These are phyloP conservation scores for Sycophaga agraensis DNA, from an alignment of 1,140 invertebrate genomes.

Conservation along the genomic window DNA sequence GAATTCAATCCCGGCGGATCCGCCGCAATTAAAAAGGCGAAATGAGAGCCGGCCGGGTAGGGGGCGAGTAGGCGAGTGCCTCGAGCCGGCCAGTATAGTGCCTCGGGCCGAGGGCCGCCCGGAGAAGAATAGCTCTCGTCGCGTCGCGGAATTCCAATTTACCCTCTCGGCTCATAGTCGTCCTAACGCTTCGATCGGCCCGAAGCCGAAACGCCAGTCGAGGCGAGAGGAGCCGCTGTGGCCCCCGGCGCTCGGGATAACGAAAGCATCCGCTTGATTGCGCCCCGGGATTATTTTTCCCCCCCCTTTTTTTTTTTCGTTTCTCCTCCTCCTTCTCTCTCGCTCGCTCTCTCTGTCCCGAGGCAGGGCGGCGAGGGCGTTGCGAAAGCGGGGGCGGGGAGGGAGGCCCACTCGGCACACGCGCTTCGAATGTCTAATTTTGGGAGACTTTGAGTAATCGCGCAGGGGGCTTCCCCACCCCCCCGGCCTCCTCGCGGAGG, in stretches of 20 bases:
- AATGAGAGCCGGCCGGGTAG: too few species aligned
- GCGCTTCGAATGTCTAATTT: constrained; percentile 29
- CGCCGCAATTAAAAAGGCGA: too few species aligned
- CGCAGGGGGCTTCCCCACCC: too few species aligned
- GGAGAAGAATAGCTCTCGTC: constrained; percentile 40
- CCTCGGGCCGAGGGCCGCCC: constrained; percentile 6
- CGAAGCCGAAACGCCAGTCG: constrained; percentile 4
- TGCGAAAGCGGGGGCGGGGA: background rate
- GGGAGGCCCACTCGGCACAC: background rate
- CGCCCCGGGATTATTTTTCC: constrained; percentile 29
- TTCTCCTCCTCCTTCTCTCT: constrained; percentile 27
- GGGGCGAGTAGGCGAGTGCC: too few species aligned
- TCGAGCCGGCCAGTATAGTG: too few species aligned
- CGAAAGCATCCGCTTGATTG: constrained; percentile 49
- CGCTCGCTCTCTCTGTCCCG: too few species aligned
- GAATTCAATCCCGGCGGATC: too few species aligned
- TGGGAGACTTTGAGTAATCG: constrained; percentile 24
- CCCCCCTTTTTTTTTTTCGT: constrained; percentile 24
- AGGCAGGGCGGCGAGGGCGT: background rate
- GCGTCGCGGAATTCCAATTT: constrained; percentile 56
- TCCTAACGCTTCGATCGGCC: constrained; percentile 34
- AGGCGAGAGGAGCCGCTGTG: too few species aligned
- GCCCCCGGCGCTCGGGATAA: constrained; percentile 36
- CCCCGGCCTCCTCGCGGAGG: too few species aligned
- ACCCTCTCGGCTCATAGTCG: constrained; percentile 39